Conservation (phyloP, 2,888 invertebrate genomes). For the Chymomyza amoena region DNA sequence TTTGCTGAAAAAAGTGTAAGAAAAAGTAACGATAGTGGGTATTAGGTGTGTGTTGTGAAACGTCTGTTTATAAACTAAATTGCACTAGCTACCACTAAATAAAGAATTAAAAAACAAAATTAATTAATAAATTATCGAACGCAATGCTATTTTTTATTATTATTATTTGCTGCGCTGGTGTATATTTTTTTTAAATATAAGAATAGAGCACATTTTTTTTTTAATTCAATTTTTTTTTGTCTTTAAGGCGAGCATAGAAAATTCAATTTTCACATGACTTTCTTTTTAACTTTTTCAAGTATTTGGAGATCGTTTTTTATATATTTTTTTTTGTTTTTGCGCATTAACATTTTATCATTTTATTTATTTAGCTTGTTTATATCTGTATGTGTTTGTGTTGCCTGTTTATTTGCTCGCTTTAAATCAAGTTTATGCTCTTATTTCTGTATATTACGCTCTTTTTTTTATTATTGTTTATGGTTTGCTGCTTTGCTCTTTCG, state of each 20-base stretch:
- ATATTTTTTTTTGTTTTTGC: constrained; percentile 34
- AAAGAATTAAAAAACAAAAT: constrained; percentile 73
- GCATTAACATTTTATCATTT: too few species aligned
- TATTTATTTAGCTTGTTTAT: constrained; percentile 14
- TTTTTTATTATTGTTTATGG: constrained; percentile 27
- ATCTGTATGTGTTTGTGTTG: constrained; percentile 34
- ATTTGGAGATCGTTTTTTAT: constrained; percentile 60
- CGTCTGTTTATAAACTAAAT: constrained; percentile 71
- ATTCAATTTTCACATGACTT: constrained; percentile 22
- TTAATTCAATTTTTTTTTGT: constrained; percentile 6
- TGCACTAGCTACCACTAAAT: constrained; percentile 78
- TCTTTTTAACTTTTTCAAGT: constrained; percentile 41
- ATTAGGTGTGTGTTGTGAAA: constrained; percentile 19
- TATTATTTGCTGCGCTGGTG: constrained; percentile 34
- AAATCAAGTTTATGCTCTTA: constrained; percentile 31
- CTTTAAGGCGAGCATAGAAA: constrained; percentile 24
- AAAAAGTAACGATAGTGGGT: constrained; percentile 3
- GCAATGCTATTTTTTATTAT: constrained; percentile 35
- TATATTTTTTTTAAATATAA: constrained; percentile 33
- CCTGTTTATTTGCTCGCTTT: constrained; percentile 31
- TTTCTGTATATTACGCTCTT: constrained; percentile 16
- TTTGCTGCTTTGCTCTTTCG: constrained; percentile 53
- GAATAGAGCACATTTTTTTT: neutral
- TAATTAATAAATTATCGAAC: constrained; percentile 67
- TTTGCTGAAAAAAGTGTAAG: neutral